These are phyloP conservation scores for Sinocyclocheilus anshuiensis DNA, from an alignment of 2,113 vertebrate genomes.

Conservation along the genomic window DNA sequence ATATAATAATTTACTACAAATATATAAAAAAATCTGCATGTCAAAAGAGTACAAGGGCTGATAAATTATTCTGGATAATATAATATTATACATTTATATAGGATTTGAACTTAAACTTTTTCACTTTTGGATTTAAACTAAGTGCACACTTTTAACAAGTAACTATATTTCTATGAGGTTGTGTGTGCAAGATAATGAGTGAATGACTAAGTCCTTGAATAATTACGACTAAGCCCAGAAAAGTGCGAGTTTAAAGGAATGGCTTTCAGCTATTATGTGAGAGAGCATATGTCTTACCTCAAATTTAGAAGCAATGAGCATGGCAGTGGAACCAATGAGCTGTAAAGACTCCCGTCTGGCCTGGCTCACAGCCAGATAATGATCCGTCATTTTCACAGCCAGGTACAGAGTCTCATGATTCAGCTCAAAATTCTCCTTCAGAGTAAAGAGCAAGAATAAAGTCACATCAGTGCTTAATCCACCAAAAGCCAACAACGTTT, in stretches of 20 bases:
- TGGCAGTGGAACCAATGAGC: conserved; percentile 87
- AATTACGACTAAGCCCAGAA: background rate
- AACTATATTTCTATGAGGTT: background rate
- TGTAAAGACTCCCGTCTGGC: conserved; percentile 83
- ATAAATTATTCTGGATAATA: background rate
- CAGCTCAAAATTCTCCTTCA: conserved; percentile 88
- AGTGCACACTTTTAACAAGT: background rate
- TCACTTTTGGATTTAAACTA: background rate
- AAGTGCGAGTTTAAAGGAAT: background rate
- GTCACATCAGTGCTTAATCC: background rate
- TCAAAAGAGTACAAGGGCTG: background rate
- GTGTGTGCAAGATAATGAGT: background rate
- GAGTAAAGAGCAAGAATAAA: background rate
- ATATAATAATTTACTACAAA: no score
- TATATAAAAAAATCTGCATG: no score
- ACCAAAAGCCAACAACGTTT: background rate
- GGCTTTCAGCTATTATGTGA: background rate
- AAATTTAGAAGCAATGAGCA: conserved; percentile 93
- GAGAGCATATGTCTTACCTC: conserved; percentile 77
- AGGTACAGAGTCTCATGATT: conserved; percentile 93
- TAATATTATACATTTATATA: background rate
- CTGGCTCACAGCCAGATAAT: conserved; percentile 80
- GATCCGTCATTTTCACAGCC: conserved; percentile 91
- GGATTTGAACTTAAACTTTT: no score
- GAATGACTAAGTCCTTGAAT: background rate